phyloP scores from a whole-genome alignment of 1,140 invertebrate species.

The Ceratina australensis region DNA sequence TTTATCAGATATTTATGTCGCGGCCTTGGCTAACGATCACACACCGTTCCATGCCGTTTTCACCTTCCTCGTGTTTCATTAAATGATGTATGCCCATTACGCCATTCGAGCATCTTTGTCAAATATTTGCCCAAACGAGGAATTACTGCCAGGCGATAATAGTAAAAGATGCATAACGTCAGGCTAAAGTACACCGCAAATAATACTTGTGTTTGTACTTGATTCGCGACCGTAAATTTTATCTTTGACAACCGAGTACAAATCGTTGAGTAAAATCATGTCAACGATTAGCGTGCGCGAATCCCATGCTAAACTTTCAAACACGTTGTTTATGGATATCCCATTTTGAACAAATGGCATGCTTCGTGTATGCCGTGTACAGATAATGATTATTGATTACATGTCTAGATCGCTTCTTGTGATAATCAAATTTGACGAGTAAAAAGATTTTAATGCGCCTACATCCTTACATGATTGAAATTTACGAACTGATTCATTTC shows the following conservation, averaged over 20 bases:
- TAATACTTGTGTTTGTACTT: neutral
- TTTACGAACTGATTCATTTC: too few species aligned
- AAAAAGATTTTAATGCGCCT: too few species aligned
- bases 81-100: neutral
- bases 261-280: neutral
- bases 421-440: neutral
- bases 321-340: neutral
- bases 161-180: neutral
- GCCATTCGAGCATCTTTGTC: neutral
- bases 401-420: neutral
- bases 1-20: slow-evolving; percentile 6
- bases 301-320: neutral
- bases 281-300: neutral
- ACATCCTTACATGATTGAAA: too few species aligned
- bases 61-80: neutral
- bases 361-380: too few species aligned
- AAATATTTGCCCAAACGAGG: neutral
- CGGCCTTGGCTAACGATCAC: neutral
- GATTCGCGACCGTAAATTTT: neutral
- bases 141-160: neutral
- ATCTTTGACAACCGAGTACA: slow-evolving; percentile 28
- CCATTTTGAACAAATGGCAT: too few species aligned
- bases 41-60: too few species aligned
- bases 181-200: neutral
- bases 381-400: too few species aligned